phyloP scores from a whole-genome alignment of 2,113 vertebrate species.

The Brienomyrus brachyistius region DNA sequence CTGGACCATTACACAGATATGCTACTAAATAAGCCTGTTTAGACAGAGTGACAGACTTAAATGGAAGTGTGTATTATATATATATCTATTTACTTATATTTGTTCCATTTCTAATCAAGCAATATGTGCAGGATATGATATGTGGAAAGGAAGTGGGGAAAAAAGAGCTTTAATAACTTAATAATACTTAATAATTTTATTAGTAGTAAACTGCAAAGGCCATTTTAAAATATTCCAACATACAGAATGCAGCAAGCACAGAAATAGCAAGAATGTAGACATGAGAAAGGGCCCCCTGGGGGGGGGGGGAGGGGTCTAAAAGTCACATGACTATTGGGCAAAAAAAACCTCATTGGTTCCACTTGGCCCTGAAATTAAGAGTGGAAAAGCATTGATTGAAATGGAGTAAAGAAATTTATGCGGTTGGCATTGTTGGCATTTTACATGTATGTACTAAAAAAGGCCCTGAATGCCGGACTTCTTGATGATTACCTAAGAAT shows the following conservation, averaged over 20 bases:
- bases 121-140: background rate
- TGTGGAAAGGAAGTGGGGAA: background rate
- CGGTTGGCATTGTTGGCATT: background rate
- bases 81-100: background rate
- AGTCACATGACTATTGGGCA: background rate
- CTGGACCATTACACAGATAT: background rate
- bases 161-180: background rate
- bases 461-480: background rate
- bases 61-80: background rate
- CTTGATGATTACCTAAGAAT: background rate
- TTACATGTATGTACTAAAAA: background rate
- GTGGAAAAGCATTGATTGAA: background rate
- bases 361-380: background rate
- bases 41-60: background rate
- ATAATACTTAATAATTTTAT: constrained; percentile 1
- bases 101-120: background rate
- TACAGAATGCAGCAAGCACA: constrained; percentile 11
- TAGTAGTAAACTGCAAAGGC: background rate
- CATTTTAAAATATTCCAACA: constrained; percentile 2
- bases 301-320: too few relatives aligned
- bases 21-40: background rate
- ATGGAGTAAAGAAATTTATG: background rate
- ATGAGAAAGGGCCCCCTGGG: background rate
- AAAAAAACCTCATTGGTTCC: background rate
- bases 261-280: background rate